phyloP scores from a whole-genome alignment of 2,797 vertebrate genomes.

The Streptopelia turtur region DNA sequence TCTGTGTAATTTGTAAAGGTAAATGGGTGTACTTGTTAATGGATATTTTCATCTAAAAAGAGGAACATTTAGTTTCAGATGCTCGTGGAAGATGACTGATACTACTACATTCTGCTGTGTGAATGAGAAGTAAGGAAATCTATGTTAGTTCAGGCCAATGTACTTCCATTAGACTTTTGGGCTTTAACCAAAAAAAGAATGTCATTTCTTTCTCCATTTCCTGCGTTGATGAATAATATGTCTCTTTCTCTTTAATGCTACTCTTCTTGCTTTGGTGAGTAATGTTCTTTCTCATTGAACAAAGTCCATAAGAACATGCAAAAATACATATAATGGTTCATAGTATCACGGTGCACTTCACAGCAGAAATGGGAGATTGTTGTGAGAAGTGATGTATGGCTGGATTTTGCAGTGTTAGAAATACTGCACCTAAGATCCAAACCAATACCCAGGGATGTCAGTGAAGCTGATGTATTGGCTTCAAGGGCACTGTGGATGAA shows the following conservation, averaged over 20 bases:
- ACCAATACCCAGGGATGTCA: not conserved
- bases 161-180: not conserved
- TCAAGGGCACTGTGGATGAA: not conserved
- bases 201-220: not conserved
- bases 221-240: not conserved
- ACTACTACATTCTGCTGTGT: not conserved
- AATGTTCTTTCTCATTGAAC: not conserved
- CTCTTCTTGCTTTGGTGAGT: not conserved
- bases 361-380: not conserved
- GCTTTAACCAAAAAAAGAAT: not conserved
- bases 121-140: not conserved
- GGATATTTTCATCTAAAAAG: not conserved
- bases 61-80: not conserved
- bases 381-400: not conserved
- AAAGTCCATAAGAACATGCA: not conserved
- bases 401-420: not conserved
- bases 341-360: not conserved
- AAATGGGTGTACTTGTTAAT: not conserved
- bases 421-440: not conserved
- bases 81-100: not conserved
- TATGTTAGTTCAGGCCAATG: not conserved
- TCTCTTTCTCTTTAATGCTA: not conserved
- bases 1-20: conserved; percentile 3
- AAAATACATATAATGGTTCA: not conserved
- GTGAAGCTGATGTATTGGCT: not conserved